These are phyloP conservation scores for Marisa cornuarietis DNA, from an alignment of 1,140 invertebrate species.

Conservation along the genomic window DNA sequence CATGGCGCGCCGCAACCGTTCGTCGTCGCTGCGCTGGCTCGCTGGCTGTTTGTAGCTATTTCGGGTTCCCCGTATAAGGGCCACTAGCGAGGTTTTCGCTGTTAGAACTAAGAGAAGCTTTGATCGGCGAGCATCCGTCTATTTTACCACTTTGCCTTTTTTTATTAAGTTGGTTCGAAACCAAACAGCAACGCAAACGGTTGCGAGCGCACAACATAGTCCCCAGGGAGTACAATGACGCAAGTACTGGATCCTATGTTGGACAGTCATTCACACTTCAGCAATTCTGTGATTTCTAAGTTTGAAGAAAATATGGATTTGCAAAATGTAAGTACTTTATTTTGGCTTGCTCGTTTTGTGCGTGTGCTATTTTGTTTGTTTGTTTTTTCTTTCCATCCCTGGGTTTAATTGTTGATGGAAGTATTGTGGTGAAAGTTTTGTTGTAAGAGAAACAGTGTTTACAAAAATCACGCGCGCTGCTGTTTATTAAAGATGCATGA, in stretches of 20 bases:
- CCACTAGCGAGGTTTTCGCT: too few relatives aligned
- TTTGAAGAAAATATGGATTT: constrained; percentile 28
- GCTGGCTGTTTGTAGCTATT: too few relatives aligned
- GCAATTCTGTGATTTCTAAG: constrained; percentile 10
- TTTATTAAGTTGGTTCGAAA: not conserved
- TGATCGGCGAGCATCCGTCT: not conserved
- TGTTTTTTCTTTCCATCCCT: too few relatives aligned
- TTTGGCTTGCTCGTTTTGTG: not conserved
- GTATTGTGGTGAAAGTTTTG: not conserved
- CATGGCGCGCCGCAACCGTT: too few relatives aligned
- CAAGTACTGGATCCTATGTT: constrained; percentile 30
- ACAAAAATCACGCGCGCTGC: not conserved
- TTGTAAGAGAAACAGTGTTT: not conserved
- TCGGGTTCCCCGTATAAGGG: too few relatives aligned
- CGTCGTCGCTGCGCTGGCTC: too few relatives aligned
- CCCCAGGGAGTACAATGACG: constrained; percentile 15
- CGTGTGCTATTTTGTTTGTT: not conserved
- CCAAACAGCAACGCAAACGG: not conserved
- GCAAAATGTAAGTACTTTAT: constrained; percentile 21
- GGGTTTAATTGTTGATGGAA: too few relatives aligned
- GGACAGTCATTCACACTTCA: constrained; percentile 20
- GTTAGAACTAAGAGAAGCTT: not conserved
- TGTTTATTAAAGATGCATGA: not conserved
- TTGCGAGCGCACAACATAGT: not conserved
- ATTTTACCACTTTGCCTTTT: not conserved